Evolutionary conservation across 2,888 invertebrate species (phyloP), one percentile per base, ranked within the genome.

Genomic region (Catocala nupta): DNA sequence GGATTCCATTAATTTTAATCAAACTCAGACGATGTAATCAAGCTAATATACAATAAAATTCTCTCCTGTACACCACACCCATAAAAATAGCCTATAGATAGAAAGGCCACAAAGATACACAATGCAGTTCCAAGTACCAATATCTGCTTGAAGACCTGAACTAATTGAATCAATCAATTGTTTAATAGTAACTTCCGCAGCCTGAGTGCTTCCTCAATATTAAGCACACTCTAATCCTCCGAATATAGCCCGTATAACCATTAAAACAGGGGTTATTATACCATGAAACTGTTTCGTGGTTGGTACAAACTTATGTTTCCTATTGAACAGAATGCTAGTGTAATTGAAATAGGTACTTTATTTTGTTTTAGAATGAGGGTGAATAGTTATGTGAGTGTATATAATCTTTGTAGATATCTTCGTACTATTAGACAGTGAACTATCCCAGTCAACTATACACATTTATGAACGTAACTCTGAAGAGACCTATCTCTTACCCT

Each of bases 91-190:
- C 9, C 0, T 39, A 7, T 39, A 7, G 1, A 8, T 47, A 13
- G 13, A 49, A 33, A 33, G 13, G 6, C 25, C 11, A 11, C 12
- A 10, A 47, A 47, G 16, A 47, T 50, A 34, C 16, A 34, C n/a
- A 52, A 6, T 7, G 47, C 16, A 16, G 5, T 33, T 63, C 13
- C 10, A 53, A 36, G 43, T 43, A 47, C 10, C 48, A 50, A 47
- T 62, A 43, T 49, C 34, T 49, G 48, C 42, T 55, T 54, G 16
- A 54, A 61, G 48, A 42, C 9, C 49, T n/a, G 12, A 50, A 51
- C 55, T 70, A 72, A 68, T 75, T 69, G 61, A 63, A 65, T 77
- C 57, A 72, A 68, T 70, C 72, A 77, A 68, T 77, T 69, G 63
- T 69, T 68, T 58, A 67, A 54, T 55, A 55, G 50, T 55, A 50